Percentiles rank a stretch among this genome's conserved stretches.
phyloP scores from a whole-genome alignment of 2,888 invertebrate species.

The Brassicogethes aeneus region DNA sequence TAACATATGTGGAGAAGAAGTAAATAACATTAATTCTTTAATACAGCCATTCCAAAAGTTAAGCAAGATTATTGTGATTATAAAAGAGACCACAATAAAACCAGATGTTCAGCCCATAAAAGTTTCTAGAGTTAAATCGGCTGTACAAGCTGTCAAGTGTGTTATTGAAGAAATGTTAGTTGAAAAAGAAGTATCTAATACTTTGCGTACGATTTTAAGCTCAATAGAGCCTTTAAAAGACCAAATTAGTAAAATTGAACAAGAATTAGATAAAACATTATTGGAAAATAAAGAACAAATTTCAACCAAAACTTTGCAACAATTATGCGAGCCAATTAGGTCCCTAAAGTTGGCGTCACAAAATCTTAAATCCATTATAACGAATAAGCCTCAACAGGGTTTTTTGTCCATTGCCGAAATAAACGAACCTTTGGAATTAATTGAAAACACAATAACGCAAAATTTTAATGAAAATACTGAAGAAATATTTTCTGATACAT shows the following conservation, averaged over 20 bases:
- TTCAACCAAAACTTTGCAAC: no score
- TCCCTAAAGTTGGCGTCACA: neutral
- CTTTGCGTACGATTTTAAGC: conserved; percentile 6
- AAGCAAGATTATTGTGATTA: conserved; percentile 10
- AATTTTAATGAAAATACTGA: conserved; percentile 4
- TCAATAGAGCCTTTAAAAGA: conserved; percentile 22
- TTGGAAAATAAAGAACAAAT: conserved; percentile 4
- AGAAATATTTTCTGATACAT: conserved; percentile 10
- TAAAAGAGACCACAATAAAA: conserved; percentile 17
- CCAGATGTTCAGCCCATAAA: conserved; percentile 16
- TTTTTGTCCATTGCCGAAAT: conserved; percentile 11
- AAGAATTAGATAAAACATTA: conserved; percentile 6
- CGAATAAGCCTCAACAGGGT: conserved; percentile 7
- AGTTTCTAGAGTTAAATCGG: conserved; percentile 13
- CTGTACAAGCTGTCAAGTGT: conserved; percentile 17
- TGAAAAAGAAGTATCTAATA: conserved; percentile 6
- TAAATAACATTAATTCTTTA: conserved; percentile 5
- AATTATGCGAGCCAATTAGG: no score
- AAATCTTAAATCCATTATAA: neutral
- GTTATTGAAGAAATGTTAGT: conserved; percentile 12
- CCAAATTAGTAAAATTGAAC: conserved; percentile 17
- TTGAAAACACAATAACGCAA: neutral
- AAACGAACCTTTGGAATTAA: conserved; percentile 1
- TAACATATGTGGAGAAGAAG: conserved; percentile 9
- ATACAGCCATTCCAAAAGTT: conserved; percentile 13